Conservation (phyloP, 1,140 invertebrate species). For the Brachionus manjavacas region DNA sequence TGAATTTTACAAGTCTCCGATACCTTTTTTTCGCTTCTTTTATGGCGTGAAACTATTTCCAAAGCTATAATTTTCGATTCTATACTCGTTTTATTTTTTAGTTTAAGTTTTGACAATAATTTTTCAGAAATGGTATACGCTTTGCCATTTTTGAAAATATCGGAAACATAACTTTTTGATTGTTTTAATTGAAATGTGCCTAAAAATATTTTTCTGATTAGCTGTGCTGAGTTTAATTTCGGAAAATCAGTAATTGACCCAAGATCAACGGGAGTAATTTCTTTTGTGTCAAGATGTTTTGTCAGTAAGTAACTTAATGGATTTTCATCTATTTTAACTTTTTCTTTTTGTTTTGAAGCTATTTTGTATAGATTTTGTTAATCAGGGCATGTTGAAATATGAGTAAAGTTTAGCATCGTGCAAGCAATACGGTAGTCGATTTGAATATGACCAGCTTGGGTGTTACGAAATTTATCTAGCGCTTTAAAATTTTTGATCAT, state of each 20-base stretch:
- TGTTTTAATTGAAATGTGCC: slow-evolving; percentile 17
- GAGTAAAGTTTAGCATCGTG: neutral
- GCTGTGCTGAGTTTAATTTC: neutral
- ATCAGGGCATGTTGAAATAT: slow-evolving; percentile 15
- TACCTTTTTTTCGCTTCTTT: slow-evolving; percentile 12
- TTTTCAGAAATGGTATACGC: neutral
- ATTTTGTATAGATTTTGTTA: neutral
- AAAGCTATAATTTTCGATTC: slow-evolving; percentile 3
- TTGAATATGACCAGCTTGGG: slow-evolving; percentile 21
- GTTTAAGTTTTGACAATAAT: neutral
- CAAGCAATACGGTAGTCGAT: slow-evolving; percentile 3
- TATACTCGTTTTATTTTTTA: neutral
- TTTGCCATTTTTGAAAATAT: slow-evolving; percentile 14
- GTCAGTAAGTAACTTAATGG: neutral
- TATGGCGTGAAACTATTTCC: slow-evolving; percentile 8
- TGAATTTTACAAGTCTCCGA: slow-evolving; percentile 8
- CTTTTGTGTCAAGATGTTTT: slow-evolving; percentile 27
- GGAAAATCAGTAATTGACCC: slow-evolving; percentile 17
- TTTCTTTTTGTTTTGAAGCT: slow-evolving; percentile 15
- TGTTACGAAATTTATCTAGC: slow-evolving; percentile 12
- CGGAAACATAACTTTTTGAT: neutral
- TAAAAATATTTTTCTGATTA: slow-evolving; percentile 20
- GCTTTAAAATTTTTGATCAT: neutral
- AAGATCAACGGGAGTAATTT: neutral
- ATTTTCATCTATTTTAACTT: neutral